A percentile compares a stretch with the other conserved stretches of the same genome.
Evolutionary conservation across 2,888 invertebrate genomes (phyloP).

Genomic region (Leuctra nigra): DNA sequence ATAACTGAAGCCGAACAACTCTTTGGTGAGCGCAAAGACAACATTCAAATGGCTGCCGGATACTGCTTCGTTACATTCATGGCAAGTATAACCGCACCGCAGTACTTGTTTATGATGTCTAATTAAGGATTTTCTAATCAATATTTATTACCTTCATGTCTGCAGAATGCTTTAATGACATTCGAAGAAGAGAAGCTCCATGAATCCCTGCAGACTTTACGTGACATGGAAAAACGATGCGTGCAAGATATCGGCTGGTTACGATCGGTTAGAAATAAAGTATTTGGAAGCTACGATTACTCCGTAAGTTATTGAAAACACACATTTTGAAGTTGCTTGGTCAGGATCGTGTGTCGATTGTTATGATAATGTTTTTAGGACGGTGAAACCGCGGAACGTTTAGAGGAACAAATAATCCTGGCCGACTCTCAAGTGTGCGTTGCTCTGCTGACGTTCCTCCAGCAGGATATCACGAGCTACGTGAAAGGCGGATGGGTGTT

Average conservation of each 20-base stretch:
- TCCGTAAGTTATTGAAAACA: constrained; percentile 9
- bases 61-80: constrained; percentile 44
- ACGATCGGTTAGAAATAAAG: constrained; percentile 46
- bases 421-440: constrained; percentile 60
- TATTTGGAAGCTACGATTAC: constrained; percentile 39
- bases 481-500: constrained; percentile 61
- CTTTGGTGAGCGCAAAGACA: constrained; percentile 40
- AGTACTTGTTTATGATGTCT: constrained; percentile 5
- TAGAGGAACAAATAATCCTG: constrained; percentile 58
- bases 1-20: constrained; percentile 42
- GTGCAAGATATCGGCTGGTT: constrained; percentile 48
- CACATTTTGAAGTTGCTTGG: constrained; percentile 16
- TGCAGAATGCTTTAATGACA: constrained; percentile 60
- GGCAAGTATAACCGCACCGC: constrained; percentile 36
- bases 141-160: neutral
- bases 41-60: constrained; percentile 44
- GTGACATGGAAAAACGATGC: constrained; percentile 54
- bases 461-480: constrained; percentile 55
- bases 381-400: constrained; percentile 40
- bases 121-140: neutral
- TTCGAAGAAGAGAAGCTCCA: constrained; percentile 60
- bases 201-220: constrained; percentile 48
- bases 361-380: constrained; percentile 27
- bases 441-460: constrained; percentile 56
- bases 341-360: constrained; percentile 33